Conservation (phyloP, 2,113 vertebrate species). For the Phoxinus phoxinus region DNA sequence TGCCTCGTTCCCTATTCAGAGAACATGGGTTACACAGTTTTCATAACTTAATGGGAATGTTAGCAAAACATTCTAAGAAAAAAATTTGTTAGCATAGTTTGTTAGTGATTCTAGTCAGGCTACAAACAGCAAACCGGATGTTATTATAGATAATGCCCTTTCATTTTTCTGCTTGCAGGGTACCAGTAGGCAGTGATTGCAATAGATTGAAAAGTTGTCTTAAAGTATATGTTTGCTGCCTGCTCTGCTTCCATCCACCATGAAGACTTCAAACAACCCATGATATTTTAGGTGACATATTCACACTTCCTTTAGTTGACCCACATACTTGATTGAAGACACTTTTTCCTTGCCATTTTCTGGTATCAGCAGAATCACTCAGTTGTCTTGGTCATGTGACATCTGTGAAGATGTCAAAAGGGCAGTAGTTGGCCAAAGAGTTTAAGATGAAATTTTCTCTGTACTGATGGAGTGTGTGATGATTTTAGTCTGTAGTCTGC, state of each 20-base stretch:
- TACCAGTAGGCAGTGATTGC: not conserved
- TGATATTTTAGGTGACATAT: slow-evolving; percentile 16
- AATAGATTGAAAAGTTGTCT: slow-evolving; percentile 2
- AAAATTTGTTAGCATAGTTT: too few relatives aligned
- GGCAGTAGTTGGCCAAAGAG: not conserved
- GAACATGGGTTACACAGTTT: too few relatives aligned
- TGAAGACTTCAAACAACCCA: not conserved
- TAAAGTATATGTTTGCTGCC: not conserved
- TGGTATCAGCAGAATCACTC: not conserved
- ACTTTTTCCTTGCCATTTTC: not conserved
- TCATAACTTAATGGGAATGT: too few relatives aligned
- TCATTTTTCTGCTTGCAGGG: not conserved
- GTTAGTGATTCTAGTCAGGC: not conserved
- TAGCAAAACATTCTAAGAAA: too few relatives aligned
- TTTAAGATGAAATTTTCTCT: not conserved
- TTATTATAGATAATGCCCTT: slow-evolving; percentile 13
- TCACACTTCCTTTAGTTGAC: not conserved
- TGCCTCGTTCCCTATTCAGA: too few relatives aligned
- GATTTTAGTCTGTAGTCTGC: not conserved
- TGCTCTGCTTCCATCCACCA: slow-evolving; percentile 7
- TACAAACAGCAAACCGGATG: not conserved
- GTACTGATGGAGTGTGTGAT: not conserved
- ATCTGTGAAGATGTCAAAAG: not conserved
- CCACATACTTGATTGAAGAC: not conserved
- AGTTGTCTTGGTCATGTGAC: not conserved